Conservation (phyloP, 1,140 invertebrate species). For the Lepidurus apus region DNA sequence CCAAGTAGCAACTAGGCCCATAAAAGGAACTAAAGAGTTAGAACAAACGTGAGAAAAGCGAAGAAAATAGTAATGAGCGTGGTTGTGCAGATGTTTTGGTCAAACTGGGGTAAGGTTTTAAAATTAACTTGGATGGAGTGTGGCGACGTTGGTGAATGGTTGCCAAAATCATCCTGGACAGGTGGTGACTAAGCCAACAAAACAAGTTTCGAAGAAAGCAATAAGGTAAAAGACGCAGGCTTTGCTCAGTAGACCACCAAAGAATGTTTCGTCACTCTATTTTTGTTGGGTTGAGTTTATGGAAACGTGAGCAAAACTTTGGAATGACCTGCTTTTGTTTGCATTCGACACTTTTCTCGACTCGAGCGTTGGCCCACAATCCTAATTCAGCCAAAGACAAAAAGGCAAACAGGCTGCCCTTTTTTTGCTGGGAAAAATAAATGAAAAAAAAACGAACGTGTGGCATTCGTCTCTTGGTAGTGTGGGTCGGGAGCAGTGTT, state of each 20-base stretch:
- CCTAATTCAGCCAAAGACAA: background rate
- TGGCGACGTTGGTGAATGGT: background rate
- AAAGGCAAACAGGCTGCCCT: too few species aligned
- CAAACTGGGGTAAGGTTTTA: background rate
- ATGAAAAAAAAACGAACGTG: too few species aligned
- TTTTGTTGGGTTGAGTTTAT: background rate
- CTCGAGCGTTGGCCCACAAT: too few species aligned
- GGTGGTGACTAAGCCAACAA: constrained; percentile 8
- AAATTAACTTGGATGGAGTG: background rate
- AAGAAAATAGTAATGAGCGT: too few species aligned
- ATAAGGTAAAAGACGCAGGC: background rate
- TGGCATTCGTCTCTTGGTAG: too few species aligned
- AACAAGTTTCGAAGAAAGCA: background rate
- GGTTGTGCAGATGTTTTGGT: too few species aligned
- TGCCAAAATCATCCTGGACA: constrained; percentile 18
- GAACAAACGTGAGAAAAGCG: too few species aligned
- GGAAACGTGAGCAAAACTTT: background rate
- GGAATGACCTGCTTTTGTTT: background rate
- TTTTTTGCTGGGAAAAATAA: too few species aligned
- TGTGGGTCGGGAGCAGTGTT: too few species aligned
- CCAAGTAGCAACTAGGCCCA: too few species aligned
- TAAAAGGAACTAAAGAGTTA: too few species aligned
- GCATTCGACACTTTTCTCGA: background rate
- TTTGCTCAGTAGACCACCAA: constrained; percentile 11
- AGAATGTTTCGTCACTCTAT: background rate